Evolutionary conservation across 2,888 invertebrate species (phyloP).

Genomic region (Creontiades dilutus): DNA sequence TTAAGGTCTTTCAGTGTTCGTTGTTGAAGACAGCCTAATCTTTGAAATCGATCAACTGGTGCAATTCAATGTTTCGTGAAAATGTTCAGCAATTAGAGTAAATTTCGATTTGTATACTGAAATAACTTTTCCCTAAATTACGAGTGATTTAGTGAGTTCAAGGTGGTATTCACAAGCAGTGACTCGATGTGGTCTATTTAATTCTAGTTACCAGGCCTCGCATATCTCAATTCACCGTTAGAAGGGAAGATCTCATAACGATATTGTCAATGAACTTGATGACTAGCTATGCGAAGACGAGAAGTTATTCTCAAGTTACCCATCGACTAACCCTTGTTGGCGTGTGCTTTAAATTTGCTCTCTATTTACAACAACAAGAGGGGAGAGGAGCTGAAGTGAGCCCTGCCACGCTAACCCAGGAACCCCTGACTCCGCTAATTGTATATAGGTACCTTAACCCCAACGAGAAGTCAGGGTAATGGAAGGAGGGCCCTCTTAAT

Average conservation of each 20-base stretch:
- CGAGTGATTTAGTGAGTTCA: no score
- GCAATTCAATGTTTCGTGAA: no score
- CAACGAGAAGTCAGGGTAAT: constrained; percentile 59
- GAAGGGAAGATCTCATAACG: neutral
- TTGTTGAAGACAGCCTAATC: no score
- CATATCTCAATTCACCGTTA: neutral
- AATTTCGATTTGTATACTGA: no score
- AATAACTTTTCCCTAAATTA: no score
- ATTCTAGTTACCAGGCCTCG: no score
- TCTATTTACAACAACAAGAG: constrained; percentile 57
- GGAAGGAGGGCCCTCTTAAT: constrained; percentile 68
- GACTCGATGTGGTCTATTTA: no score
- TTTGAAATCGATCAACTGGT: no score
- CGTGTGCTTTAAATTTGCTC: constrained; percentile 66
- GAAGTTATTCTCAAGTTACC: constrained; percentile 54
- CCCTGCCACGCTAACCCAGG: constrained; percentile 58
- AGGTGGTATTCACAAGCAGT: no score
- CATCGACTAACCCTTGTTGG: constrained; percentile 40
- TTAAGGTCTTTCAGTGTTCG: no score
- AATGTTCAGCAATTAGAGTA: no score
- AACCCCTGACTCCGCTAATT: constrained; percentile 64
- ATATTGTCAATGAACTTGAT: neutral
- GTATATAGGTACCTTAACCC: constrained; percentile 64
- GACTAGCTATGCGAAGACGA: neutral
- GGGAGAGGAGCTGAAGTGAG: constrained; percentile 56